Evolutionary conservation across 2,888 invertebrate species (phyloP).

Genomic region (Drosophila colorata): DNA sequence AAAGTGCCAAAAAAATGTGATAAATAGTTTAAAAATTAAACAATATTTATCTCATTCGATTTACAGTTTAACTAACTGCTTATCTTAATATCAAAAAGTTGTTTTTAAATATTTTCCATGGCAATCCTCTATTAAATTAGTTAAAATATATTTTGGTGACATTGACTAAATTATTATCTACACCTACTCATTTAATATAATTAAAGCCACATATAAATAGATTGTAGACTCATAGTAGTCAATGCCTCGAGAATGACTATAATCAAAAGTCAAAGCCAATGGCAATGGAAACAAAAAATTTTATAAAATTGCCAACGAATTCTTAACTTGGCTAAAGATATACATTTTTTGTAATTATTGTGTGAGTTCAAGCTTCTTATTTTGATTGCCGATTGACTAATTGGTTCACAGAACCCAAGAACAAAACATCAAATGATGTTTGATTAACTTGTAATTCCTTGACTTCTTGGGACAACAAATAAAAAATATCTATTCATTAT

Average conservation of each 20-base stretch:
- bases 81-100: too few relatives aligned
- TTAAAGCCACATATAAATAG: constrained; percentile 25
- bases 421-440: neutral
- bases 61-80: too few relatives aligned
- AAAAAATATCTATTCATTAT: too few relatives aligned
- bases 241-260: constrained; percentile 27
- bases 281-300: constrained; percentile 23
- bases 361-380: constrained; percentile 29
- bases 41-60: too few relatives aligned
- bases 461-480: too few relatives aligned
- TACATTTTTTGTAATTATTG: constrained; percentile 35
- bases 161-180: constrained; percentile 27
- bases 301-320: constrained; percentile 15
- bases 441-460: neutral
- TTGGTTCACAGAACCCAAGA: neutral
- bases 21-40: too few relatives aligned
- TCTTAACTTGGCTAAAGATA: constrained; percentile 12
- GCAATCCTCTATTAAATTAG: constrained; percentile 15
- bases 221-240: constrained; percentile 17
- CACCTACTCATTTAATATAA: constrained; percentile 39
- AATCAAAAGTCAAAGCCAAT: constrained; percentile 51
- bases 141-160: constrained; percentile 15
- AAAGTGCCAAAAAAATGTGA: too few relatives aligned
- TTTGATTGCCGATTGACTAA: constrained; percentile 19
- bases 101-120: constrained; percentile 19